Evolutionary conservation across 1,140 invertebrate species (phyloP), one percentile per base, ranked within the genome.

Genomic region (Drosophila tropicalis): DNA sequence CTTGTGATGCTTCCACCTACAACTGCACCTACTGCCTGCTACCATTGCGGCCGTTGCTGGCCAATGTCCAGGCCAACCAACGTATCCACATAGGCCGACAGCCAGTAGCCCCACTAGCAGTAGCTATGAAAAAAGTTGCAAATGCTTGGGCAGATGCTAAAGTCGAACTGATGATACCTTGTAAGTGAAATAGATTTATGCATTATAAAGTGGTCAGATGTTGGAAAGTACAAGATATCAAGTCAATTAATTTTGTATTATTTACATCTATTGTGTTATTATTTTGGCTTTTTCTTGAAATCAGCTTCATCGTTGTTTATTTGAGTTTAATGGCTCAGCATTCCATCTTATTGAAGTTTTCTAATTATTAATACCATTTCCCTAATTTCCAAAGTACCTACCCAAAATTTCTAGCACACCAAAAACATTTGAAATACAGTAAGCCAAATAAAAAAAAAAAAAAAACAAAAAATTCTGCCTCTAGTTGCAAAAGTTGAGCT

Each of bases 401-500:
- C 1, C 5, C 5, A 9, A 5, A 51, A 22, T 51, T 22, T 51
- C 9, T 9, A 47, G 15, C 44, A 47, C 17, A 47, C 5, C 1
- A 9, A 47, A 47, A 51, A 51, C 44, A 51, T 51, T 51, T 51
- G 17, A 51, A 51, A 19, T 51, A 22, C 36, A 39, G 36, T 13
- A 39, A 39, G 36, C 36, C 12, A 51, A 51, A 19, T 29, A 51
- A 10, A 51, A 19, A 51, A 12, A 51, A 7, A 22, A 47, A 56
- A 36, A 29, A 66, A 25, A n/a, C n/a, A 13, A n/a, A n/a, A n/a
- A n/a, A n/a, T n/a, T n/a, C 34, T 57, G 64, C 54, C 64, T 34
- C 62, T 62, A 77, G 67, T 77, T 15, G 74, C 34, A 61, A 77
- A 76, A 77, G 65, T 76, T 66, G 54, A 40, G 54, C 58, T 32